A percentile compares a stretch with the other conserved stretches of the same genome.
phyloP scores from a whole-genome alignment of 2,888 invertebrate species.

The Mesopsocus fuscifrons region DNA sequence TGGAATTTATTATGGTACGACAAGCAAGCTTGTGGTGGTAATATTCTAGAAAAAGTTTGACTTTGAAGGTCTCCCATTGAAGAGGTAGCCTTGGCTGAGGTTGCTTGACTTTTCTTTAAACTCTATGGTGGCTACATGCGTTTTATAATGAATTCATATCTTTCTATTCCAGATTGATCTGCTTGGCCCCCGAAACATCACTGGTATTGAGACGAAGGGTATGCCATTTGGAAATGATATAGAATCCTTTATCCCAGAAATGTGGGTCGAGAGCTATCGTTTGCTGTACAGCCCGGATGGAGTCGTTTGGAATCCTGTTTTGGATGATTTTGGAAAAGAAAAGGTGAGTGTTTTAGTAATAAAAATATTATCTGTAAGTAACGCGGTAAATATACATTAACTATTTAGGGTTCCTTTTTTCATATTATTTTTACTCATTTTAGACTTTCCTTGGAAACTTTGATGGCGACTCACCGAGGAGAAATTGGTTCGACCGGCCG shows the following conservation, averaged over 20 bases:
- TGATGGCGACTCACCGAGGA: constrained; percentile 37
- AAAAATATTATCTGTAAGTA: no score
- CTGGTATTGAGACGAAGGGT: constrained; percentile 52
- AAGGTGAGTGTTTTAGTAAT: constrained; percentile 24
- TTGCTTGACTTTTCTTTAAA: no score
- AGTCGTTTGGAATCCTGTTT: constrained; percentile 46
- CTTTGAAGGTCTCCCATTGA: no score
- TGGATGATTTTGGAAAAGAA: constrained; percentile 33
- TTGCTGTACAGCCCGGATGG: constrained; percentile 55
- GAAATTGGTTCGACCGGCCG: constrained; percentile 49
- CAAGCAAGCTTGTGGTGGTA: no score
- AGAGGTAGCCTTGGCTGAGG: no score
- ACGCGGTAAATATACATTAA: constrained; percentile 17
- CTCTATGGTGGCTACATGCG: no score
- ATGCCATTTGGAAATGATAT: not conserved
- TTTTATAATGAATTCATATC: no score
- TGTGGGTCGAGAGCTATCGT: constrained; percentile 58
- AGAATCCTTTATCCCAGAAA: constrained; percentile 21
- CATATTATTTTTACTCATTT: constrained; percentile 9
- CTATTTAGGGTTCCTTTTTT: constrained; percentile 16
- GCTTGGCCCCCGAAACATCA: constrained; percentile 49
- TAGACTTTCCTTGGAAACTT: constrained; percentile 52
- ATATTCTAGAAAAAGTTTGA: no score
- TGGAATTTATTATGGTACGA: constrained; percentile 49
- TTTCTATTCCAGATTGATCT: constrained; percentile 45